Conservation (phyloP, 2,888 invertebrate species). For the Crepidodera aurea region DNA sequence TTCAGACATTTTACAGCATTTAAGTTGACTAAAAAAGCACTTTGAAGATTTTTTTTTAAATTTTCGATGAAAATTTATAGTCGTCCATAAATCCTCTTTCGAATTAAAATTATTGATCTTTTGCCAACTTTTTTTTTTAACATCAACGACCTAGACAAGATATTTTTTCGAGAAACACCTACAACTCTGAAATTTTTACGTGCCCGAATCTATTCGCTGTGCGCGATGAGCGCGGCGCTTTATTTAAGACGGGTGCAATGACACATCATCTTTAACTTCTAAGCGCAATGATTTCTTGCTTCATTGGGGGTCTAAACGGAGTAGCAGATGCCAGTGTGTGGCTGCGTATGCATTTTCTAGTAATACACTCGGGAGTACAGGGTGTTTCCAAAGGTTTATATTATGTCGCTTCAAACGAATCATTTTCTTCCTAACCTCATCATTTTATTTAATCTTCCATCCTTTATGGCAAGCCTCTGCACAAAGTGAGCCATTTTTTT, state of each 20-base stretch:
- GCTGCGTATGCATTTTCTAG: neutral
- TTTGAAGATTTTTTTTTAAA: too few relatives aligned
- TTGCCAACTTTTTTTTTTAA: neutral
- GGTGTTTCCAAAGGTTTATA: neutral
- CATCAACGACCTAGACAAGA: neutral
- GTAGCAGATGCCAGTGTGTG: slow-evolving; percentile 15
- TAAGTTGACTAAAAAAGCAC: too few relatives aligned
- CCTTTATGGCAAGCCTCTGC: too few relatives aligned
- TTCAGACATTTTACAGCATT: too few relatives aligned
- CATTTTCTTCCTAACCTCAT: too few relatives aligned
- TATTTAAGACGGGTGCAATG: slow-evolving; percentile 24
- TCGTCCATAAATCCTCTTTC: too few relatives aligned
- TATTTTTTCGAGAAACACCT: neutral
- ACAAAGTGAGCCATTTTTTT: too few relatives aligned
- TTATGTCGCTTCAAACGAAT: too few relatives aligned
- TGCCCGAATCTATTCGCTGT: neutral
- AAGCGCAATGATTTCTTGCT: slow-evolving; percentile 19
- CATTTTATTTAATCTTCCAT: too few relatives aligned
- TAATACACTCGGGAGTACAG: neutral
- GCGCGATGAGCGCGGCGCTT: slow-evolving; percentile 5
- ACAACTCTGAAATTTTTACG: neutral
- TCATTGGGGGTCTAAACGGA: slow-evolving; percentile 19
- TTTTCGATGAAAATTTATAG: too few relatives aligned
- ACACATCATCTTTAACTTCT: slow-evolving; percentile 12
- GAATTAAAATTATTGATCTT: neutral